phyloP scores from a whole-genome alignment of 2,797 vertebrate species.

The Enteromius unitaeniatus region DNA sequence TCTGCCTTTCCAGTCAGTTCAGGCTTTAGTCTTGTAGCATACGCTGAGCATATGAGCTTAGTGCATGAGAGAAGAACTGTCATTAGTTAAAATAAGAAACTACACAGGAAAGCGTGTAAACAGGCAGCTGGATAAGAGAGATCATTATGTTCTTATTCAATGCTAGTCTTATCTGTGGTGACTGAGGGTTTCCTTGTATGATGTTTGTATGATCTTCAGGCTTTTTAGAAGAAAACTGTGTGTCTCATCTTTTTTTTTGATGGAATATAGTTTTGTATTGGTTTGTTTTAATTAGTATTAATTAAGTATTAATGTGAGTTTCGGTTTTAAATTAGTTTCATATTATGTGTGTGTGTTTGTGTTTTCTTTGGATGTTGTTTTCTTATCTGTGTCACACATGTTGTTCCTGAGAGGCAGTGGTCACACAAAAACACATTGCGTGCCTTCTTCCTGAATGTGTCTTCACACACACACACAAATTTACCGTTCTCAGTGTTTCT shows the following conservation, averaged over 20 bases:
- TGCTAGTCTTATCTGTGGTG: neutral
- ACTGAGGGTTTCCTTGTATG: neutral
- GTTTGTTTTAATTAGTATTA: neutral
- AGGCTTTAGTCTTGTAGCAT: neutral
- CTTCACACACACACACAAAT: conserved; percentile 24
- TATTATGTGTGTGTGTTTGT: conserved; percentile 12
- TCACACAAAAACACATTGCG: conserved; percentile 53
- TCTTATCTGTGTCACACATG: conserved; percentile 58
- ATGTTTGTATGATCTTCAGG: neutral
- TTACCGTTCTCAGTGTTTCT: neutral
- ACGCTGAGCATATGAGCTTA: neutral
- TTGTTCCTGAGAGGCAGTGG: conserved; percentile 60
- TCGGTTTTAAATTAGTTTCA: conserved; percentile 7
- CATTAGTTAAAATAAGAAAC: neutral
- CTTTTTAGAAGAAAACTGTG: neutral
- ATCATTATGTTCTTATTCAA: conserved; percentile 26
- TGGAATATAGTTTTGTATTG: neutral
- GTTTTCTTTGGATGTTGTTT: conserved; percentile 1
- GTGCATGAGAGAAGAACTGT: neutral
- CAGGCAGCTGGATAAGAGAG: neutral
- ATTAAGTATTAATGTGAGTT: neutral
- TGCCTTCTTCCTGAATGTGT: conserved; percentile 53
- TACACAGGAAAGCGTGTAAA: conserved; percentile 4
- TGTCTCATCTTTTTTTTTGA: neutral
- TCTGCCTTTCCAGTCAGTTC: neutral